Evolutionary conservation across 2,888 invertebrate genomes (phyloP), one percentile per base, ranked within the genome.

Genomic region (Odontocolon sp.): DNA sequence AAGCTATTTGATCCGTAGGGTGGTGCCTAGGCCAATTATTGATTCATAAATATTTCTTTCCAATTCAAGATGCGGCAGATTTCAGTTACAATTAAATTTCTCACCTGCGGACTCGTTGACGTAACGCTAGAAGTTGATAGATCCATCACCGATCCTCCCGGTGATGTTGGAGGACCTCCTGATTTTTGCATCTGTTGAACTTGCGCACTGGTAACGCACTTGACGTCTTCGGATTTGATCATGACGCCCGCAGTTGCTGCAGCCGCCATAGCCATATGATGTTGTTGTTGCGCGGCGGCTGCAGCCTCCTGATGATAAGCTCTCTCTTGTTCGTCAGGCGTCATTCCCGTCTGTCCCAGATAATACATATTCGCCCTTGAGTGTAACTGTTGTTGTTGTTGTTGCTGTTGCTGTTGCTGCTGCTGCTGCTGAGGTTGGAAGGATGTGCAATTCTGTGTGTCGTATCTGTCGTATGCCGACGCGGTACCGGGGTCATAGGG

Each of bases 61-160:
- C n/a, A n/a, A n/a, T n/a, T n/a, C n/a, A n/a, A n/a, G n/a, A n/a
- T n/a, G n/a, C n/a, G n/a, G n/a, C n/a, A n/a, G n/a, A n/a, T n/a
- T n/a, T n/a, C n/a, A n/a, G n/a, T n/a, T n/a, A n/a, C n/a, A n/a
- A n/a, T n/a, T n/a, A n/a, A n/a, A n/a, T n/a, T 14, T 9, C 83
- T 84, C 91, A 95, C 96, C 94, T 96, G 96, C 85, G 96, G 96
- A 92, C 96, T 96, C 83, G 94, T 94, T 50, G 95, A 95, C 54
- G 95, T 94, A 68, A 96, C 96, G 90, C 95, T 96, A 85, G 96
- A 96, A 80, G 96, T 96, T 83, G 96, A 96, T 61, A 96, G 93
- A 91, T 96, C 96, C 91, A 96, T 96, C 83, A 96, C 96, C 9
- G 96, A 95, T 78, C 95, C 94, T 56, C 94, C 94, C 40, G 95